phyloP scores from a whole-genome alignment of 2,113 vertebrate genomes.

The Probosciger aterrimus region DNA sequence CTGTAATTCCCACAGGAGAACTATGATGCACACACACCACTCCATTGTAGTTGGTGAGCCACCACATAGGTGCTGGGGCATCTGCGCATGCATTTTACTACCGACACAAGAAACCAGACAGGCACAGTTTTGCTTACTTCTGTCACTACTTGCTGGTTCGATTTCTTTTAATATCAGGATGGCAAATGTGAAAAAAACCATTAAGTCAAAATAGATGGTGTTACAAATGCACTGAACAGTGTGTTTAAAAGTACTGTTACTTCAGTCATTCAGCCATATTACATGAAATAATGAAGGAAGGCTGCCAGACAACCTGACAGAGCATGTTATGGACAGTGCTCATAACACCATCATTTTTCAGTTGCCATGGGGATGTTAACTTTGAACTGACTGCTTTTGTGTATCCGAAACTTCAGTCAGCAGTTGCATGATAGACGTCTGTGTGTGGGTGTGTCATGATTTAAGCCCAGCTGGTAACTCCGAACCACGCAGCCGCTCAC shows the following conservation, averaged over 20 bases:
- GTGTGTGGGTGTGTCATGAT: neutral
- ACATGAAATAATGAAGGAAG: neutral
- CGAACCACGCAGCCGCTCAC: too few species aligned
- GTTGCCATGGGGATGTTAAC: neutral
- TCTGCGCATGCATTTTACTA: neutral
- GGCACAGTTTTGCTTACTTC: rapidly evolving
- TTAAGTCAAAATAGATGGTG: neutral
- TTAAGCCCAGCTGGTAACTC: too few species aligned
- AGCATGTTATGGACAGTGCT: neutral
- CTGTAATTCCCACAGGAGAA: neutral
- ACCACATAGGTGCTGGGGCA: neutral
- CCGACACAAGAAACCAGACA: rapidly evolving
- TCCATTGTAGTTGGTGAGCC: neutral
- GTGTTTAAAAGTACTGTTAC: neutral
- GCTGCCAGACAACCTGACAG: neutral
- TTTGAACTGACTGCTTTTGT: neutral
- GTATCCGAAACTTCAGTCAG: neutral
- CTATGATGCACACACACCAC: neutral
- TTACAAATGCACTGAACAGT: neutral
- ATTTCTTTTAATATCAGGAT: neutral
- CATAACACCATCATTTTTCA: neutral
- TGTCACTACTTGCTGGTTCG: neutral
- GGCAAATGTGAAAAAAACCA: neutral
- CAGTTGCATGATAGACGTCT: neutral
- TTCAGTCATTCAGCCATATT: neutral